These are phyloP conservation scores for Otis tarda DNA, from an alignment of 2,113 vertebrate genomes.

Conservation along the genomic window DNA sequence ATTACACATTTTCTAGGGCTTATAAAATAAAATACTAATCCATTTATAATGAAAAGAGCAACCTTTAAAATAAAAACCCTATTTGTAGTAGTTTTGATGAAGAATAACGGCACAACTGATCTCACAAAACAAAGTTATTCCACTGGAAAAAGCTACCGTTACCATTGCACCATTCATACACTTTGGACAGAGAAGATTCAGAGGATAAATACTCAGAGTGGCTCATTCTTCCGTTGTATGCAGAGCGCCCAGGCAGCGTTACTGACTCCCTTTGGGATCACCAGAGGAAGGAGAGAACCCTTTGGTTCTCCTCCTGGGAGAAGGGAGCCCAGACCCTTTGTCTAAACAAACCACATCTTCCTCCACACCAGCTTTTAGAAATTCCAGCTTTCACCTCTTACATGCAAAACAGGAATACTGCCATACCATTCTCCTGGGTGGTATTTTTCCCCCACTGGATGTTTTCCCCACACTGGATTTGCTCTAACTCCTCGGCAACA, in stretches of 20 bases:
- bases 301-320: no score
- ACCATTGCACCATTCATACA: background rate
- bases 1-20: slow-evolving; percentile 30
- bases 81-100: background rate
- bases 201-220: background rate
- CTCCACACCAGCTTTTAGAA: background rate
- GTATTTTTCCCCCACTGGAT: background rate
- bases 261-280: background rate
- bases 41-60: slow-evolving; percentile 30
- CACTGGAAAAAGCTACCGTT: background rate
- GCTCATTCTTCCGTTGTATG: accelerated
- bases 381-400: background rate
- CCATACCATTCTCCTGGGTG: background rate
- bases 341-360: background rate
- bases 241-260: background rate
- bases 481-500: background rate
- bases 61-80: slow-evolving; percentile 22
- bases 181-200: background rate
- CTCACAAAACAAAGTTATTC: background rate
- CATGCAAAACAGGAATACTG: background rate
- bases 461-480: background rate
- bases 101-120: background rate
- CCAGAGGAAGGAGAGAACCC: no score
- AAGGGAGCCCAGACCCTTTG: background rate
- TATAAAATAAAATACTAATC: slow-evolving; percentile 60